Base-by-base conservation (phyloP, 2,113 vertebrate species). In the Struthidea cinerea region DNA sequence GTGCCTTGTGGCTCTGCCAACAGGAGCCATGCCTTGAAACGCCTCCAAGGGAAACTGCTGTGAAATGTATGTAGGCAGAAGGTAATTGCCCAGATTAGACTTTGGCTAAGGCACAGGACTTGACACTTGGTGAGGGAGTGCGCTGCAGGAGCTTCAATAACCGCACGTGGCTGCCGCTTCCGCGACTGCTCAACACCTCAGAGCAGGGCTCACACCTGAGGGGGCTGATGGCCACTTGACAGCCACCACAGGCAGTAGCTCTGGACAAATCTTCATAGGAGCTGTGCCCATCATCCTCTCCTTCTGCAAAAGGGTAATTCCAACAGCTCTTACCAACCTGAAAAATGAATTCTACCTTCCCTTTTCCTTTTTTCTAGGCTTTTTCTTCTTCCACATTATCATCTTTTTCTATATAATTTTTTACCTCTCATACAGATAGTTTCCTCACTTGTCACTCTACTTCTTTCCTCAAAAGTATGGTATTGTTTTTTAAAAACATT, bases 161-260 rank as follows among this genome's bases (percentile, higher is more conserved):
- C 61, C 3, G 1, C 69, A 17, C 0, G 0, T 0, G 6, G 52
- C 42, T 6, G 4, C 42, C 0, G 1, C 65, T 64, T 30, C 88
- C 3, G 3, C 7, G 37, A 13, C 57, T 61, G 76, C 21, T 39
- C 53, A 70, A 13, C 49, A 16, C 22, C 3, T 32, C 59, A 33
- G 44, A 33, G n/a, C 3, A 4, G 28, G 61, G 47, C 9, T 21
- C 41, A 16, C 49, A n/a, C 23, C 65, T 52, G 39, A 33, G 32
- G 55, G 37, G 28, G 60, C 46, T 22, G 6, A 19, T 26, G 47
- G 47, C 9, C 42, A 2, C 65, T 9, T 61, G 50, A 18, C 53
- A 76, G 60, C 71, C 50, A 22, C 21, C 3, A 4, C 42, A 41
- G 23, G 15, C 79, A 78, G 39, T 10, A 75, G 24, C 26, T 60